Base-by-base conservation (phyloP, 2,888 invertebrate genomes). In the Pomacea canaliculata region DNA sequence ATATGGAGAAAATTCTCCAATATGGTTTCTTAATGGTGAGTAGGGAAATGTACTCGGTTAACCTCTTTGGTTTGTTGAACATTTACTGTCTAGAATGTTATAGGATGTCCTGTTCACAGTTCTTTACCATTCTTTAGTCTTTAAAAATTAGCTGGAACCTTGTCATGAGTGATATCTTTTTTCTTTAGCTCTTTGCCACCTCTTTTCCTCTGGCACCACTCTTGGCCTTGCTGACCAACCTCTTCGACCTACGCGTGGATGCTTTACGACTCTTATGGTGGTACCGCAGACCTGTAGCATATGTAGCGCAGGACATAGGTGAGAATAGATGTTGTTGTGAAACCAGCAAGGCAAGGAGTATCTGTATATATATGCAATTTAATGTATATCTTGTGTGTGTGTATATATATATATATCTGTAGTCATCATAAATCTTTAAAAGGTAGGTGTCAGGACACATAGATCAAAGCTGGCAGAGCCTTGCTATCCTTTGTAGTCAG, bases 171-270 rank as follows among this genome's bases (percentile, higher is more conserved):
- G 51, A 13, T 4, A n/a, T 65, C 1, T 62, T n/a, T 69, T 49
- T 83, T 85, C 68, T 37, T 37, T 85, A 92, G 92, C 85, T 92
- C 84, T 92, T 92, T 87, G 91, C 92, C 0, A 91, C 91, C 1
- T 90, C 92, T 0, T 91, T 92, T 73, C 92, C 92, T 0, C 83
- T 92, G 73, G 92, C 92, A n/a, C 92, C 92, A 2, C 81, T 92
- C 8, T 82, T 92, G 18, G 91, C 91, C 3, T 82, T 92, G n/a
- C 71, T 91, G 7, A 89, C 91, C 59, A 89, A 90, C 74, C 78
- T 91, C 19, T 78, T 91, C 46, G 92, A 92, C 84, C 86, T 91
- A n/a, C 82, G 90, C 56, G 84, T 91, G 13, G 91, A 91, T 83
- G 91, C 90, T 48, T 87, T 88, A 76, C 83, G 91, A 62, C 83